Evolutionary conservation across 2,888 invertebrate species (phyloP).

Genomic region (Heliconius hortense): DNA sequence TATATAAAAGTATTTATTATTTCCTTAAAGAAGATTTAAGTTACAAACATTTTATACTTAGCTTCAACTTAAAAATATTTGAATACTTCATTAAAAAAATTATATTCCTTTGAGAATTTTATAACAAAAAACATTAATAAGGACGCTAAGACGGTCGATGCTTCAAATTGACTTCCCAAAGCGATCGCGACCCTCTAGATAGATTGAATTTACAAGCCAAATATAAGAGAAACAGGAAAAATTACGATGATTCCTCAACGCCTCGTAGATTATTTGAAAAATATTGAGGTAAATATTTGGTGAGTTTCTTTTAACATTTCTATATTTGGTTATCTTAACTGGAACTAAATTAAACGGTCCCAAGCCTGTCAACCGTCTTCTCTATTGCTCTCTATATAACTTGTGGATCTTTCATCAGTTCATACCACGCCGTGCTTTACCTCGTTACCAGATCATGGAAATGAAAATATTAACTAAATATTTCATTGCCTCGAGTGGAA

Average conservation of each 20-base stretch:
- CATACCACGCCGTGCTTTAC: too few species aligned
- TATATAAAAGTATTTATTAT: neutral
- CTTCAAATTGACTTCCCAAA: slow-evolving; percentile 9
- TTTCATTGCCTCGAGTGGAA: too few species aligned
- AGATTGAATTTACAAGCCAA: slow-evolving; percentile 12
- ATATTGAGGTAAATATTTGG: neutral
- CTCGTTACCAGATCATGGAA: too few species aligned
- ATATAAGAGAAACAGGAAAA: slow-evolving; percentile 14
- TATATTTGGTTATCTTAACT: neutral
- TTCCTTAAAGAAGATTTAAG: neutral
- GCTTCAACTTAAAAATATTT: neutral
- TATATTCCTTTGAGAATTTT: neutral
- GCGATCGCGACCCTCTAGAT: slow-evolving; percentile 1
- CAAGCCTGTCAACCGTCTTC: too few species aligned
- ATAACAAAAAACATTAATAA: neutral
- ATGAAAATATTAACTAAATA: too few species aligned
- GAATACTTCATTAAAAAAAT: neutral
- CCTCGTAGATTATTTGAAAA: neutral
- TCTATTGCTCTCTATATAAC: too few species aligned
- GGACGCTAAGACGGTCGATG: neutral
- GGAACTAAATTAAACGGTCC: too few species aligned
- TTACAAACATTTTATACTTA: neutral
- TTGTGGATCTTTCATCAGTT: too few species aligned
- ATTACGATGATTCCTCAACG: neutral
- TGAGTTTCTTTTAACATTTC: neutral